Percentiles rank a stretch among this genome's conserved stretches.
phyloP scores from a whole-genome alignment of 2,888 invertebrate genomes.

The Gastracanthus pulcherrimus region DNA sequence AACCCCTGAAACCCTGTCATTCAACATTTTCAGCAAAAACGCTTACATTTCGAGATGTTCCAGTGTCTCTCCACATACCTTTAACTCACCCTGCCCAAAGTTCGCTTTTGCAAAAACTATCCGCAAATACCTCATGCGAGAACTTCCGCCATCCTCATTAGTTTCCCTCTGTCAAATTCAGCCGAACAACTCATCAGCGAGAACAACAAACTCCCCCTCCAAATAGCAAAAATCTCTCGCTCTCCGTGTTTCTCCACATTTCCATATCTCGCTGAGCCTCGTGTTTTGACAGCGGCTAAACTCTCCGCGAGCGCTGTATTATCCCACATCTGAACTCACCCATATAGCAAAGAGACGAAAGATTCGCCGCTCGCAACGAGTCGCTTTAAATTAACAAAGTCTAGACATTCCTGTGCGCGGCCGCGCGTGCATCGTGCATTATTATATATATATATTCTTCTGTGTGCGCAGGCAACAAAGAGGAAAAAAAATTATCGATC shows the following conservation, averaged over 20 bases:
- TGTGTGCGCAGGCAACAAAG: neutral
- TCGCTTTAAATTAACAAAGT: conserved; percentile 36
- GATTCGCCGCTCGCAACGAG: neutral
- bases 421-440: neutral
- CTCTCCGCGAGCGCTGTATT: neutral
- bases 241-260: neutral
- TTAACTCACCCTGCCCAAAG: too few species aligned
- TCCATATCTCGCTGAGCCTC: neutral
- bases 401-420: neutral
- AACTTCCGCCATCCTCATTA: too few species aligned
- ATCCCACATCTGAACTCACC: too few species aligned
- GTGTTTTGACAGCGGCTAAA: conserved; percentile 22
- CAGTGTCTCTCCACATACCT: too few species aligned
- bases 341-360: conserved; percentile 5
- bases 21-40: too few species aligned
- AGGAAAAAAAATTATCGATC: conserved; percentile 7
- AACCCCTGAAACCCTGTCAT: too few species aligned
- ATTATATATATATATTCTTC: too few species aligned
- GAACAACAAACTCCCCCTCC: neutral
- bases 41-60: too few species aligned
- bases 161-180: neutral
- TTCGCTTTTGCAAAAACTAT: too few species aligned
- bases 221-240: neutral
- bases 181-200: neutral
- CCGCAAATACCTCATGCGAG: too few species aligned